Evolutionary conservation across 2,888 invertebrate genomes (phyloP).

Genomic region (Sycophila texana): DNA sequence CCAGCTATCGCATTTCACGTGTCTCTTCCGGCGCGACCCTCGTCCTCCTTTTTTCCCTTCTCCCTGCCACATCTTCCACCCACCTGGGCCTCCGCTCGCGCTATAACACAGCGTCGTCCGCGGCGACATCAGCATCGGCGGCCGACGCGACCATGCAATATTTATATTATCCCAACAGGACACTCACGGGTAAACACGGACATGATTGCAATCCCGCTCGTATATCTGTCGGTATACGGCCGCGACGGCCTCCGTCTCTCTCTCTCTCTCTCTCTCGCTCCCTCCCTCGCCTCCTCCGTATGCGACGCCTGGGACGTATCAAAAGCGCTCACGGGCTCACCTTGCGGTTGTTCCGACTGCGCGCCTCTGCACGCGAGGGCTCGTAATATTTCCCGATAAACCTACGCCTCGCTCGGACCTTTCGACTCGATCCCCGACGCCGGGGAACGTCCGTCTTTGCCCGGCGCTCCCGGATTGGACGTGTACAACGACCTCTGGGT

Average conservation of each 20-base stretch:
- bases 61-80: not conserved
- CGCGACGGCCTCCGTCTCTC: slow-evolving; percentile 38
- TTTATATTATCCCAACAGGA: slow-evolving; percentile 75
- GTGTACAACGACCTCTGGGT: no score
- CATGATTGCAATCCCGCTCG: slow-evolving; percentile 74
- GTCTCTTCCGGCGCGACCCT: not conserved
- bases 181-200: slow-evolving; percentile 70
- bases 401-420: not conserved
- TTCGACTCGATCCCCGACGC: no score
- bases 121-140: slow-evolving; percentile 50
- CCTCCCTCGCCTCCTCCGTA: slow-evolving; percentile 49
- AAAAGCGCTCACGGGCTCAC: slow-evolving; percentile 66
- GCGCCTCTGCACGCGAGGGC: not conserved
- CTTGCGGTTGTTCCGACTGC: slow-evolving; percentile 33
- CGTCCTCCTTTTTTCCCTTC: not conserved
- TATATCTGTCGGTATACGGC: slow-evolving; percentile 70
- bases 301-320: slow-evolving; percentile 73
- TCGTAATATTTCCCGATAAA: slow-evolving; percentile 37
- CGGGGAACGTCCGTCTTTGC: no score
- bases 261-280: slow-evolving; percentile 56
- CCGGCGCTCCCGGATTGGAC: no score
- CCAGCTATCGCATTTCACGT: not conserved
- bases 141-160: slow-evolving; percentile 69
- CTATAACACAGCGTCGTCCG: not conserved
- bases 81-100: slow-evolving; percentile 11